Evolutionary conservation across 1,140 invertebrate genomes (phyloP).

Genomic region (Euglossa dilemma): DNA sequence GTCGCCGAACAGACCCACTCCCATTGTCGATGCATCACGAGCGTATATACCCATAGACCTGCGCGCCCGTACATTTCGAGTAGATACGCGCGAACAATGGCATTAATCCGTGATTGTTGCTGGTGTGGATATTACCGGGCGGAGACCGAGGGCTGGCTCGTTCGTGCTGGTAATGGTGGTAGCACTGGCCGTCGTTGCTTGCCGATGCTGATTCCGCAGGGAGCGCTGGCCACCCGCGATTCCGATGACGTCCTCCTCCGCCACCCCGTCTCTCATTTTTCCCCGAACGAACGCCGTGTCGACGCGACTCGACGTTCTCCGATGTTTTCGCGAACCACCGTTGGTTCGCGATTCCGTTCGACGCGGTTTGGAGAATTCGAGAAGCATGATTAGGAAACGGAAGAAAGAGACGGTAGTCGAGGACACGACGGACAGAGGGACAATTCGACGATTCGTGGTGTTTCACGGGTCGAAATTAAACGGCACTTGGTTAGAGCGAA

Average conservation of each 20-base stretch:
- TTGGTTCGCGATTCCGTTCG: too few relatives aligned
- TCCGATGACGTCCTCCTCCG: neutral
- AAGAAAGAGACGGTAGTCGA: too few relatives aligned
- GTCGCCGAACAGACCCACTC: conserved; percentile 76
- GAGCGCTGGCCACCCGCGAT: conserved; percentile 14
- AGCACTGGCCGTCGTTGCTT: neutral
- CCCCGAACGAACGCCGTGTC: too few relatives aligned
- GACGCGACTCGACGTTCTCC: too few relatives aligned
- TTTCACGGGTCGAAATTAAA: neutral
- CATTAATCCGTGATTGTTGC: conserved; percentile 79
- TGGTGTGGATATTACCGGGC: conserved; percentile 69
- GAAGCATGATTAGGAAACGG: too few relatives aligned
- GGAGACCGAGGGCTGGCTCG: conserved; percentile 46
- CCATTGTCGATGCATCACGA: conserved; percentile 79
- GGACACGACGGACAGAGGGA: neutral
- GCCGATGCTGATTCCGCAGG: neutral
- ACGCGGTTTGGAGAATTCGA: too few relatives aligned
- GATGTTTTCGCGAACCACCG: too few relatives aligned
- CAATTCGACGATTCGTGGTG: neutral
- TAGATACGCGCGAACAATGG: conserved; percentile 76
- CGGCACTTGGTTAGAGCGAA: conserved; percentile 4
- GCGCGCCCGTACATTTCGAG: conserved; percentile 77
- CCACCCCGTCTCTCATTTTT: neutral
- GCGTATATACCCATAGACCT: conserved; percentile 66
- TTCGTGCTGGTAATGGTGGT: conserved; percentile 28